Percentiles rank a stretch among this genome's conserved stretches.
These are phyloP conservation scores for Linnaemya vulpina DNA, from an alignment of 2,888 invertebrate genomes.

Conservation along the genomic window DNA sequence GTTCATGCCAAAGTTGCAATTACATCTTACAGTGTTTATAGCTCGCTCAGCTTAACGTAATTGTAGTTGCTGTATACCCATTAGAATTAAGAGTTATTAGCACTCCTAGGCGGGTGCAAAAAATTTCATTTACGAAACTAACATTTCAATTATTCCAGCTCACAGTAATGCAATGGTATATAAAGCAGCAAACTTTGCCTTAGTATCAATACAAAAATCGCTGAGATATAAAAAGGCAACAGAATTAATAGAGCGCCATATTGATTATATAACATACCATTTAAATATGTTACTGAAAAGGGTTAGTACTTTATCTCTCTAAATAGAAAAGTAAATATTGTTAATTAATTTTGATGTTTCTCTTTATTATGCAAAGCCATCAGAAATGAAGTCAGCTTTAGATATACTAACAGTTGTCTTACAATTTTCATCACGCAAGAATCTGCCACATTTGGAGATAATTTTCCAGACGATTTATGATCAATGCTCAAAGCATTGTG, in stretches of 20 bases:
- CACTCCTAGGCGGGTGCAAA: neutral
- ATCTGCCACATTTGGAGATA: constrained; percentile 87
- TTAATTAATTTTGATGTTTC: neutral
- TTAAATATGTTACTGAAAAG: constrained; percentile 87
- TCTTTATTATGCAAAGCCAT: constrained; percentile 68
- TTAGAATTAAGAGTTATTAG: no score
- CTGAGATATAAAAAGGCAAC: constrained; percentile 84
- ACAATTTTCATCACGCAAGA: constrained; percentile 87
- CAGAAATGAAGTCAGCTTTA: constrained; percentile 86
- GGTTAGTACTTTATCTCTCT: constrained; percentile 77
- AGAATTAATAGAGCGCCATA: constrained; percentile 87
- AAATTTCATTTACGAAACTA: neutral
- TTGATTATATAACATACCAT: constrained; percentile 90
- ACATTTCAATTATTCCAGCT: constrained; percentile 82
- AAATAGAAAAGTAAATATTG: neutral
- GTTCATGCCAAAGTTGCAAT: no score
- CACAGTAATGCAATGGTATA: constrained; percentile 87
- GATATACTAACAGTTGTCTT: constrained; percentile 89
- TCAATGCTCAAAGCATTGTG: constrained; percentile 83
- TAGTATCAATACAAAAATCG: constrained; percentile 85
- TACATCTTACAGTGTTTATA: no score
- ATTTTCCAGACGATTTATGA: constrained; percentile 87
- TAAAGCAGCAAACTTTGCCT: constrained; percentile 85
- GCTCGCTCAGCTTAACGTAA: no score
- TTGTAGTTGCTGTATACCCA: neutral